Evolutionary conservation across 92 coral and sea anemone species (phyloP), one percentile per base, ranked within the genome.

Genomic region (Desmophyllum pertusum): DNA sequence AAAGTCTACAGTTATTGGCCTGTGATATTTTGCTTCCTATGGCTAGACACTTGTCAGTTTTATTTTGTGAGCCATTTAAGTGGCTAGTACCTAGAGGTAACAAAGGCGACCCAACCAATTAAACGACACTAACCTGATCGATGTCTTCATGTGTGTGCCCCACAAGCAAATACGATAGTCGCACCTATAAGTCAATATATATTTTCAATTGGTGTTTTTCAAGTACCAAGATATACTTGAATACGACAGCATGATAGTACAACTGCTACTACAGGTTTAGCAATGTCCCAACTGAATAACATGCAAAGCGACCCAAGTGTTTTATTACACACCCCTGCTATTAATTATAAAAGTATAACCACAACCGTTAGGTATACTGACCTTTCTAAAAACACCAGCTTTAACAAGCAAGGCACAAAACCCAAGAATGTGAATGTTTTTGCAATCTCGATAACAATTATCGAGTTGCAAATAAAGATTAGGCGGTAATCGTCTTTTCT

Each of bases 371-470:
- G 43, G 3, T 41, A 7, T 41, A 41, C 59, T 61, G 80, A 79
- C 86, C 81, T 86, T 86, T 85, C 57, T 87, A 37, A 87, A 87
- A 2, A 81, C 91, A 36, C 82, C 55, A 39, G 87, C 84, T 53
- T 87, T 87, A 8, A 87, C 83, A 15, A 87, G 73, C 48, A 87
- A 70, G 38, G 91, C 73, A 73, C 87, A 87, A 62, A 87, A 87
- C 11, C 87, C 91, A 21, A 87, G 41, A 6, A 87, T 81, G 53
- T 81, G 81, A 5, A 81, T 76, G 61, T 87, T 87, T 39, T 81
- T 81, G 66, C 91, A 83, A 73, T 88, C 88, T 17, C 88, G 87
- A 53, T 83, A 88, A 61, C 91, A 88, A 66, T 88, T 88, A 42
- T 88, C 91, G 55, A 83, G 65, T 39, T 88, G 91, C 15, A 83